These are phyloP conservation scores for Peromyscus eremicus DNA, from an alignment of 2,797 vertebrate genomes.

Conservation along the genomic window DNA sequence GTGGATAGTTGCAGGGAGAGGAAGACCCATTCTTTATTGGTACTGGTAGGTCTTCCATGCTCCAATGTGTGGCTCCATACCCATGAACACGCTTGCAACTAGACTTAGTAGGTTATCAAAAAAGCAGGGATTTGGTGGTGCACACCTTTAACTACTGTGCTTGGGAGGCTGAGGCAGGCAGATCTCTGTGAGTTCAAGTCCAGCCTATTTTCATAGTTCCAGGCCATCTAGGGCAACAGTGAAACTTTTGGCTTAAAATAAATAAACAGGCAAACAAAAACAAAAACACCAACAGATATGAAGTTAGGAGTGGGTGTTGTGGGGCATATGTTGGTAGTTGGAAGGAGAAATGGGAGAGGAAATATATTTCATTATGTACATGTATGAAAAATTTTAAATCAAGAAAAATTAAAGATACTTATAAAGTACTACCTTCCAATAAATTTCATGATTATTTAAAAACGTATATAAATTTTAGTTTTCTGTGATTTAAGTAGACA, in stretches of 20 bases:
- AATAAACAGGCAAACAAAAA: no score
- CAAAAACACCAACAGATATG: no score
- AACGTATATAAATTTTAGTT: not conserved
- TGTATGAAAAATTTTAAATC: not conserved
- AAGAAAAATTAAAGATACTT: no score
- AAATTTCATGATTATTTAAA: no score
- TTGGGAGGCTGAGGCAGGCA: not conserved
- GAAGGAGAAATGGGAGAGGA: no score
- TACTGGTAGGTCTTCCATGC: not conserved
- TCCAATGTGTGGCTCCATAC: not conserved
- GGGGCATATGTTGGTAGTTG: no score
- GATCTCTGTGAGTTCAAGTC: no score
- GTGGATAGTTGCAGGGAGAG: not conserved
- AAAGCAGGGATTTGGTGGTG: not conserved
- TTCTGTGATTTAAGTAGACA: not conserved
- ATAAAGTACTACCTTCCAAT: no score
- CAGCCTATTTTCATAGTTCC: no score
- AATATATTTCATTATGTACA: not conserved
- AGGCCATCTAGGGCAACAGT: no score
- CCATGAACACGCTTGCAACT: not conserved
- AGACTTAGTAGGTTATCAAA: not conserved
- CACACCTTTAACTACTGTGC: not conserved
- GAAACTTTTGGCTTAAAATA: no score
- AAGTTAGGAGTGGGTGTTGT: no score
- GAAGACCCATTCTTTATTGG: not conserved